phyloP scores from a whole-genome alignment of 2,888 invertebrate genomes.

The Acleris holmiana region DNA sequence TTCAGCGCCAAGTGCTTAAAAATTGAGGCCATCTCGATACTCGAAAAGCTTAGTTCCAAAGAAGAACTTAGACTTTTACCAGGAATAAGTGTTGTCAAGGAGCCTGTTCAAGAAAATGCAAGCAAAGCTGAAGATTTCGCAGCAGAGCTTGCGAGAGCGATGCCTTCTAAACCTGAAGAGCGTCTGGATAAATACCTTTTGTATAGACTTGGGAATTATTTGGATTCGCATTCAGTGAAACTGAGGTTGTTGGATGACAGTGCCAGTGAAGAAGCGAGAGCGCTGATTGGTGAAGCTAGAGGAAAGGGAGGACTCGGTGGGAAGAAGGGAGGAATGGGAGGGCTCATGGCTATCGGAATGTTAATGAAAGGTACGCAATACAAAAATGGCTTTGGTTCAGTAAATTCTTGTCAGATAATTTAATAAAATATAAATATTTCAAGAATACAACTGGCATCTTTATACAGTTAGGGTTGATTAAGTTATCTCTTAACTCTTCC shows the following conservation, averaged over 20 bases:
- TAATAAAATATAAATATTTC: too few species aligned
- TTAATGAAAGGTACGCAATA: conserved; percentile 85
- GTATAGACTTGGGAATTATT: conserved; percentile 88
- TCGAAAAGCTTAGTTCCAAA: conserved; percentile 71
- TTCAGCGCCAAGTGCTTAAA: conserved; percentile 75
- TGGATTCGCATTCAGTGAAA: conserved; percentile 90
- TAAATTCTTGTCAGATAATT: too few species aligned
- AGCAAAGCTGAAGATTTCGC: conserved; percentile 89
- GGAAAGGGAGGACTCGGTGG: conserved; percentile 76
- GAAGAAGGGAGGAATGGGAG: conserved; percentile 80
- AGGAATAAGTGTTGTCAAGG: conserved; percentile 88
- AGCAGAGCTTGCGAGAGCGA: conserved; percentile 88
- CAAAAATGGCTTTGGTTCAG: neutral
- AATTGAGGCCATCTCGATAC: conserved; percentile 72
- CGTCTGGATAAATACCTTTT: conserved; percentile 90
- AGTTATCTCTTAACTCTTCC: too few species aligned
- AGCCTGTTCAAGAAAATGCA: conserved; percentile 75
- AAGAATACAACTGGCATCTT: too few species aligned
- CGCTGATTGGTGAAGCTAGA: conserved; percentile 82
- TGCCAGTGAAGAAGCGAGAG: conserved; percentile 84
- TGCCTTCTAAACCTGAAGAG: conserved; percentile 90
- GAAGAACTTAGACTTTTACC: conserved; percentile 70
- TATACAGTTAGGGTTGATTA: too few species aligned
- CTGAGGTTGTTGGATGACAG: conserved; percentile 88
- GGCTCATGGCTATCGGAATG: conserved; percentile 82